These are phyloP conservation scores for Morinoia aosen DNA, from an alignment of 2,888 invertebrate species.

Conservation along the genomic window DNA sequence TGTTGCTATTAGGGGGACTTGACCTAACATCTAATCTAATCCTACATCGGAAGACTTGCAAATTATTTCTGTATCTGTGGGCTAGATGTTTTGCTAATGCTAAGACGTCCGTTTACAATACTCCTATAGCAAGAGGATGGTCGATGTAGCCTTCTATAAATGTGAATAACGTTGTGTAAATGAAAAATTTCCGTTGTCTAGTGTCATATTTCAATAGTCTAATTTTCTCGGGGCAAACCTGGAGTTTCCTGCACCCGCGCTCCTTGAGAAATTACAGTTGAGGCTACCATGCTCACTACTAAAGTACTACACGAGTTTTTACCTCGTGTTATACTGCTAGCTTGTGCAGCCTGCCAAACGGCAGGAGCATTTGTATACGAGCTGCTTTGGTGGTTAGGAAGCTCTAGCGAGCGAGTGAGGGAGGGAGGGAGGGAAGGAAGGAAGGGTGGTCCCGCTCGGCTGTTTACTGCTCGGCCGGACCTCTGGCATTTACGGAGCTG, in stretches of 20 bases:
- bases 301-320: not conserved
- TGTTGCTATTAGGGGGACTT: no score
- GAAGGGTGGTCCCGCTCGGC: not conserved
- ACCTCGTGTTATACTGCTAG: not conserved
- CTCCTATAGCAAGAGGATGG: not conserved
- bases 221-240: not conserved
- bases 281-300: not conserved
- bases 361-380: not conserved
- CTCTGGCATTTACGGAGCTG: slow-evolving; percentile 13
- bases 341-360: not conserved
- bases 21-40: no score
- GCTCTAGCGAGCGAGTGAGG: not conserved
- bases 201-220: not conserved
- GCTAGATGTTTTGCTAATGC: not conserved
- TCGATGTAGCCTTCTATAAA: not conserved
- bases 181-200: no score
- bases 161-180: not conserved
- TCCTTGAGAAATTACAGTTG: no score
- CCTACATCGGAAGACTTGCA: no score
- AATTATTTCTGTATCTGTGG: not conserved
- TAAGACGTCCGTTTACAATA: not conserved
- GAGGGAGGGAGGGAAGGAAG: not conserved
- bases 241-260: not conserved
- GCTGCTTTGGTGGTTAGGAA: not conserved
- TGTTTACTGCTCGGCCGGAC: not conserved